Conservation (phyloP, 2,797 vertebrate species). For the Alauda arvensis region DNA sequence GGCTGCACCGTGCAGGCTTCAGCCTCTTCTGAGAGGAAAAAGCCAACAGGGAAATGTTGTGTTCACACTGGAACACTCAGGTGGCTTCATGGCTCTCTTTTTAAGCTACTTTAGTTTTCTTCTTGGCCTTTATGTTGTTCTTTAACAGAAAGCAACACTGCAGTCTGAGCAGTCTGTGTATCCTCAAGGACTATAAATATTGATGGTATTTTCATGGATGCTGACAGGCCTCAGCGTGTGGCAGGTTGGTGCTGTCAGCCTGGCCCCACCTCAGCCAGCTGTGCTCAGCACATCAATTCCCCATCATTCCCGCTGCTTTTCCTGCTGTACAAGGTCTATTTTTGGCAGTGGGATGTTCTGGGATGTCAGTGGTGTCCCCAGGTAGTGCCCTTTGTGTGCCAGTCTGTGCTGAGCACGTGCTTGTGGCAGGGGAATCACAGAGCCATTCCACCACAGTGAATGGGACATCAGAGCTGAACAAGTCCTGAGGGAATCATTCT, state of each 20-base stretch:
- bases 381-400: conserved; percentile 38
- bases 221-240: background rate
- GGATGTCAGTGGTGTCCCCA: conserved; percentile 23
- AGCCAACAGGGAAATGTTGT: background rate
- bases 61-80: background rate
- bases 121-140: background rate
- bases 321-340: conserved; percentile 38
- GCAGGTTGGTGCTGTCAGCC: background rate
- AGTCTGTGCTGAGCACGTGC: background rate
- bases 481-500: background rate
- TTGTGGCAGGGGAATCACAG: rapidly evolving
- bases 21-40: background rate
- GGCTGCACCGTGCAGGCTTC: background rate
- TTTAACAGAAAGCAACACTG: background rate
- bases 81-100: background rate
- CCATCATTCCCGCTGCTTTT: conserved; percentile 46
- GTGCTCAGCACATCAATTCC: conserved; percentile 34
- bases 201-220: background rate
- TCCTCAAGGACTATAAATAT: conserved; percentile 2
- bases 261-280: background rate
- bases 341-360: conserved; percentile 49
- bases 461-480: background rate
- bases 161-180: background rate
- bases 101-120: background rate
- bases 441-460: background rate